Conservation (phyloP, 2,888 invertebrate species). For the Calameuta pallipes region DNA sequence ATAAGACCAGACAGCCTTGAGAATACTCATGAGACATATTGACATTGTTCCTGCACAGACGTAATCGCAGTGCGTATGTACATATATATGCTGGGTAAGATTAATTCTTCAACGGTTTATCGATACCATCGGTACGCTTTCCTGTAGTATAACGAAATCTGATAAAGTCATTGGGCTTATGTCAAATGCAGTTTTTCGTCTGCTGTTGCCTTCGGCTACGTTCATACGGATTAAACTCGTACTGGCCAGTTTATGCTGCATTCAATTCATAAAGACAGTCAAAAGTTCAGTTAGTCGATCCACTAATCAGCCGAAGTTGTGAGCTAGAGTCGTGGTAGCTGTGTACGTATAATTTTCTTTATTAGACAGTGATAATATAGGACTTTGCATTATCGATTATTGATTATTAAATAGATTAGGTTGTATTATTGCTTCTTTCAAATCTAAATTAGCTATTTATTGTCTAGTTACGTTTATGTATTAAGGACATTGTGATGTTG, state of each 20-base stretch:
- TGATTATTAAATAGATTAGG: background rate
- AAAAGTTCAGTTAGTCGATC: background rate
- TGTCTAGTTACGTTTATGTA: background rate
- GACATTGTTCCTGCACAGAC: background rate
- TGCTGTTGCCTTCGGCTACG: background rate
- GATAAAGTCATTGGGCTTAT: background rate
- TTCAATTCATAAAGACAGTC: background rate
- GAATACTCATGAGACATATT: background rate
- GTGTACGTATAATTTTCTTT: background rate
- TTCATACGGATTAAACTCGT: background rate
- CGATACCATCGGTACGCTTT: background rate
- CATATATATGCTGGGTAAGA: background rate
- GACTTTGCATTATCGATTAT: background rate
- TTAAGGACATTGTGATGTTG: background rate
- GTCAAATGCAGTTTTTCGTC: background rate
- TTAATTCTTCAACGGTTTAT: background rate
- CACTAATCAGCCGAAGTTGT: background rate
- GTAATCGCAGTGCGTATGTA: background rate
- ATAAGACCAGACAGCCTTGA: conserved; percentile 26
- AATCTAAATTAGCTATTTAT: background rate
- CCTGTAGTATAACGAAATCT: background rate
- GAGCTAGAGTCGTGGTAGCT: background rate
- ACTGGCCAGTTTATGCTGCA: background rate
- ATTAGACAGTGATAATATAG: background rate
- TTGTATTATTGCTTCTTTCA: background rate